Evolutionary conservation across 2,113 vertebrate species (phyloP).

Genomic region (Ptychochromis oligacanthus): DNA sequence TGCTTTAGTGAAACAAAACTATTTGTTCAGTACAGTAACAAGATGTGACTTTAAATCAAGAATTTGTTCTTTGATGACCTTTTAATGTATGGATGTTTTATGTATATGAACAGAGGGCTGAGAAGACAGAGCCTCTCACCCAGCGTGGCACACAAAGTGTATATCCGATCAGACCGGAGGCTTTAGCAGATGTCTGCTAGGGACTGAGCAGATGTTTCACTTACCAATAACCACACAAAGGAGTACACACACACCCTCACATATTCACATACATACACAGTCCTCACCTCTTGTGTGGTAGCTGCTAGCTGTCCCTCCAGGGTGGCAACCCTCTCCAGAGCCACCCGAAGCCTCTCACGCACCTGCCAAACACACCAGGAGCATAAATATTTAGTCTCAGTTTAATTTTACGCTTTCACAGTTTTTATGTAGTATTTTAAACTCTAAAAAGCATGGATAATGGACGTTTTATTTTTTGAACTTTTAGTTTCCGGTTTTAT

Average conservation of each 20-base stretch:
- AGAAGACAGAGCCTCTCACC: conserved; percentile 10
- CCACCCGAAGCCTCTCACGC: conserved; percentile 90
- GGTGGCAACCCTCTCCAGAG: conserved; percentile 90
- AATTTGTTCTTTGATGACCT: conserved; percentile 8
- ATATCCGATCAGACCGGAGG: conserved; percentile 34
- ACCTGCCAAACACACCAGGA: conserved; percentile 79
- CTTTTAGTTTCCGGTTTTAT: not conserved
- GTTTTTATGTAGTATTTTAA: too few species aligned
- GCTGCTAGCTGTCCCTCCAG: conserved; percentile 90
- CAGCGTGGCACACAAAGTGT: conserved; percentile 18
- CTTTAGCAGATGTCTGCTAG: conserved; percentile 44
- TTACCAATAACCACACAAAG: not conserved
- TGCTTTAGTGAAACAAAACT: conserved; percentile 1
- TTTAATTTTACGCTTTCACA: not conserved
- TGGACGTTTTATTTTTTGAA: not conserved
- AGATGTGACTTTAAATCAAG: conserved; percentile 22
- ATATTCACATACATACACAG: not conserved
- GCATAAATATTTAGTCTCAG: not conserved
- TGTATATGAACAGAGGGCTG: conserved; percentile 10
- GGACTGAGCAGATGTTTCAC: conserved; percentile 49
- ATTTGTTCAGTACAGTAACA: conserved; percentile 27
- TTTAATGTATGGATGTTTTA: conserved; percentile 5
- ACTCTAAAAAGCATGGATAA: too few species aligned
- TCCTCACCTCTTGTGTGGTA: conserved; percentile 88
- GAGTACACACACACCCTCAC: not conserved